Percentiles rank a stretch among this genome's conserved stretches.
phyloP scores from a whole-genome alignment of 2,113 vertebrate species.

The Megaceryle maxima region DNA sequence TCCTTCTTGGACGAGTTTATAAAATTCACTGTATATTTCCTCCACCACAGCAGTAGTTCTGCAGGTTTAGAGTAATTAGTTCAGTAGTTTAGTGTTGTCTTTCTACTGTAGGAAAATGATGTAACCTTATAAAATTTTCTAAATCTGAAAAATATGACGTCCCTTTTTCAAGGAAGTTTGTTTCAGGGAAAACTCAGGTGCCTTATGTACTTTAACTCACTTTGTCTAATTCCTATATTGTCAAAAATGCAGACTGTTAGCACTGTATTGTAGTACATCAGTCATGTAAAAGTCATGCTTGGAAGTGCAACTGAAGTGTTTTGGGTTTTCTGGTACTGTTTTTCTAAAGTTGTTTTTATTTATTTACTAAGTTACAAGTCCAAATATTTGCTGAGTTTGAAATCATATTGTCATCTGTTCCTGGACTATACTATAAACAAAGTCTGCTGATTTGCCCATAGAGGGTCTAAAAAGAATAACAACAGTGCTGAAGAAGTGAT shows the following conservation, averaged over 20 bases:
- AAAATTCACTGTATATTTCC: background rate
- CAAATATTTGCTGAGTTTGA: background rate
- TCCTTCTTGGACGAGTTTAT: background rate
- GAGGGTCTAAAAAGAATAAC: background rate
- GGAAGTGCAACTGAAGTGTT: background rate
- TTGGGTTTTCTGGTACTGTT: background rate
- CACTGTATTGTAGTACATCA: background rate
- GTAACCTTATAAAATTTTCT: background rate
- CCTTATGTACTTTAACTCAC: background rate
- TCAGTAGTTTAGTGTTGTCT: background rate
- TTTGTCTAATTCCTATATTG: background rate
- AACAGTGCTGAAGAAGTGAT: background rate
- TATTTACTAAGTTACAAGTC: background rate
- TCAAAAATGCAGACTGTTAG: background rate
- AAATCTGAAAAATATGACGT: background rate
- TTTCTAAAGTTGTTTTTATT: background rate
- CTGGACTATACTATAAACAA: background rate
- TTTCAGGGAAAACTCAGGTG: background rate
- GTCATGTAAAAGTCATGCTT: background rate
- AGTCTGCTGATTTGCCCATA: background rate
- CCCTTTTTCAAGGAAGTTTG: background rate
- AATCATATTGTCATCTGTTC: background rate
- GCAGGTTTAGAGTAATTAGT: background rate
- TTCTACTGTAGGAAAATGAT: background rate
- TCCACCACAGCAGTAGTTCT: background rate